Conservation (phyloP, 1,140 invertebrate species). For the Stegodyphus mimosarum region DNA sequence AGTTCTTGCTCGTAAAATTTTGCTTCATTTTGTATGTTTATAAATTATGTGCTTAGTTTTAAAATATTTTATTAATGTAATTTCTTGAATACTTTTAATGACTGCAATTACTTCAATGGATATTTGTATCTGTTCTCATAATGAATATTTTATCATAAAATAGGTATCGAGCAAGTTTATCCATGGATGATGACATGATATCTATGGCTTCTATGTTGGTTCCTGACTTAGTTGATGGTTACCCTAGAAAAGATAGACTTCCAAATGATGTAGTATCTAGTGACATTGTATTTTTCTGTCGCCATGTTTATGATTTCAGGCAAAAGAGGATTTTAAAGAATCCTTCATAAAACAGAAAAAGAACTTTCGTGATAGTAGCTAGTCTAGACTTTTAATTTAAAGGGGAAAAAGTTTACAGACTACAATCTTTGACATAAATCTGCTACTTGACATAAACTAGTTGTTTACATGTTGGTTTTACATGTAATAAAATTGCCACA, state of each 20-base stretch:
- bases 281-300: constrained; percentile 93
- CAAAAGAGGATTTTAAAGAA: constrained; percentile 72
- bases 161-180: constrained; percentile 34
- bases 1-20: neutral
- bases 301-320: constrained; percentile 93
- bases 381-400: constrained; percentile 40
- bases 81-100: no score
- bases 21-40: neutral
- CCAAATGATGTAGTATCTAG: constrained; percentile 80
- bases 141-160: neutral
- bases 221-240: constrained; percentile 69
- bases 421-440: neutral
- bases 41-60: neutral
- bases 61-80: no score
- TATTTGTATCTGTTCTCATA: no score
- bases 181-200: constrained; percentile 24
- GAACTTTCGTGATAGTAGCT: constrained; percentile 55
- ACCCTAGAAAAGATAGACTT: constrained; percentile 73
- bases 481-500: no score
- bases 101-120: no score
- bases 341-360: constrained; percentile 38
- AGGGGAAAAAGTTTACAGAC: neutral
- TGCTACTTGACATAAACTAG: neutral
- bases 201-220: constrained; percentile 71
- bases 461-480: neutral